phyloP scores from a whole-genome alignment of 2,888 invertebrate species.

The Lasioglossum morio region DNA sequence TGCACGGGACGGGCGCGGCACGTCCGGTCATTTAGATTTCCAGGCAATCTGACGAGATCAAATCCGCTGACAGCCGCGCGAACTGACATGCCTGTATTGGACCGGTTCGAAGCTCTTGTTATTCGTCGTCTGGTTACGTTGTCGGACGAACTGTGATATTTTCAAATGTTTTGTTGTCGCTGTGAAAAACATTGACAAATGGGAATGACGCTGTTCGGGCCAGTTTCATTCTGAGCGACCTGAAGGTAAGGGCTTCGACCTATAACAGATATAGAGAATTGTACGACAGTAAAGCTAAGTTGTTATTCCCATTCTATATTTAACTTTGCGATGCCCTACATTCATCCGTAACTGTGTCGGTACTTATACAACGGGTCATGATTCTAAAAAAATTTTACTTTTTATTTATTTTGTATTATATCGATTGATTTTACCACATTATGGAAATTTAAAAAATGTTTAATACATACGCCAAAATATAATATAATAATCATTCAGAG shows the following conservation, averaged over 20 bases:
- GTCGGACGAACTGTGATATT: background rate
- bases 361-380: too few species aligned
- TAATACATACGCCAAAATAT: background rate
- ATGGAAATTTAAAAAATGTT: too few species aligned
- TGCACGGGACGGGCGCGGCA: conserved; percentile 17
- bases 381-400: too few species aligned
- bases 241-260: background rate
- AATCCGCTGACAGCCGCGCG: conserved; percentile 7
- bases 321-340: too few species aligned
- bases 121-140: background rate
- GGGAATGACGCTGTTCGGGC: background rate
- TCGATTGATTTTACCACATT: too few species aligned
- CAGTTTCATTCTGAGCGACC: too few species aligned
- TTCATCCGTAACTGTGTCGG: too few species aligned
- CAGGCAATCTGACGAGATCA: conserved; percentile 12
- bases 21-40: conserved; percentile 30
- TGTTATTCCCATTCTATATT: background rate
- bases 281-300: background rate
- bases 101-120: background rate
- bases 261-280: background rate
- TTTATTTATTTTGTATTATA: background rate
- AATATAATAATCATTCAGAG: background rate
- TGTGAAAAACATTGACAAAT: background rate
- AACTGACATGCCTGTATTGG: background rate
- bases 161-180: conserved; percentile 6